Base-by-base conservation (phyloP, 2,797 vertebrate species). In the Falco berigora region DNA sequence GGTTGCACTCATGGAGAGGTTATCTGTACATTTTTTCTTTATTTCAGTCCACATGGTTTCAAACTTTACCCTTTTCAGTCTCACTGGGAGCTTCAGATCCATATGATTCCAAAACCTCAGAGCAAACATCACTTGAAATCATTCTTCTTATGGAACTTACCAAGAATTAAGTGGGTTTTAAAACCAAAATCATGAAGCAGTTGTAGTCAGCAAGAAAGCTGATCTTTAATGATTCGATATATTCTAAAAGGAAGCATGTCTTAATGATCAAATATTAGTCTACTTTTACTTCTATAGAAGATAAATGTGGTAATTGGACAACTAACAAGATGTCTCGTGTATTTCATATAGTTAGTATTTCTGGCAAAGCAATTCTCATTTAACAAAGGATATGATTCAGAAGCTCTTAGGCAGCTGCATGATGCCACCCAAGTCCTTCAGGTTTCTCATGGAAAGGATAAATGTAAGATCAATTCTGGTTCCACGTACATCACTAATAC, bases 51-150 rank as follows among this genome's bases (percentile, higher is more conserved):
- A 67, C 63, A 76, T 8, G 36, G 77, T 52, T 96, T 93, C 86
- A 93, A 93, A 81, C 83, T 93, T 94, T 79, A 88, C 56, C 79
- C 77, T 93, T 94, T 93, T 86, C 73, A 82, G 59, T 94, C 55
- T 90, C 94, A 71, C 59, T 86, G 67, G 32, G 55, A 92, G 21
- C 46, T 95, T 94, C 90, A 96, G 79, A 82, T 67, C 52, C 59
- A 86, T 79, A 94, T 67, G 1, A 85, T 88, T 92, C 84, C 55
- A 86, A 86, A 94, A 93, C 58, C 42, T 88, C 46, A 69, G 49
- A 93, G 67, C 49, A 94, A 92, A 88, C 30, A 84, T 81, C 73
- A 78, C 17, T 73, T 69, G 10, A 87, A 96, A 85, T 90, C 34
- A 50, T 89, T 73, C 71, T 79, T 92, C 47, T 71, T n/a, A 47